These are phyloP conservation scores for Falco rusticolus DNA, from an alignment of 2,797 vertebrate species.

Conservation along the genomic window DNA sequence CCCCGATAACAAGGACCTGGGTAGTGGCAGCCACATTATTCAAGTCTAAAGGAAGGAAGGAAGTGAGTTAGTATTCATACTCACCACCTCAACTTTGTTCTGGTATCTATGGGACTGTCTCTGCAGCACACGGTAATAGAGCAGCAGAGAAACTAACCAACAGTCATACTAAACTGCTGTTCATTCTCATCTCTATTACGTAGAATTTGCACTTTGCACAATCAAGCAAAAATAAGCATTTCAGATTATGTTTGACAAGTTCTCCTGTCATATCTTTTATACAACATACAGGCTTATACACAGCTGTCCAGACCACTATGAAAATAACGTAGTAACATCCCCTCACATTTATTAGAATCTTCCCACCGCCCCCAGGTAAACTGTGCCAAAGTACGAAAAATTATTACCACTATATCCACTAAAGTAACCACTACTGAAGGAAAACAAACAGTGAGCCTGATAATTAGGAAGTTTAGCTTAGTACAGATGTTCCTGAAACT, in stretches of 20 bases:
- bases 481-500: slow-evolving; percentile 20
- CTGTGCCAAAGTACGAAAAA: not conserved
- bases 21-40: slow-evolving; percentile 81
- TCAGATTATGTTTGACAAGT: not conserved
- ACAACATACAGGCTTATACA: not conserved
- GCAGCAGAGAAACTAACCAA: not conserved
- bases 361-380: not conserved
- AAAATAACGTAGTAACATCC: not conserved
- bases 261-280: not conserved
- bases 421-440: not conserved
- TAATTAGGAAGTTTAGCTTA: not conserved
- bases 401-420: not conserved
- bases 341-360: not conserved
- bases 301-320: not conserved
- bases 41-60: slow-evolving; percentile 79
- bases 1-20: slow-evolving; percentile 92
- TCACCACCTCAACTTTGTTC: not conserved
- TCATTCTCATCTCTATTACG: not conserved
- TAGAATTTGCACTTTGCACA: not conserved
- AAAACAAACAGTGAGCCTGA: not conserved
- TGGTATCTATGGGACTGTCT: not conserved
- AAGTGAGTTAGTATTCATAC: not conserved
- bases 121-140: not conserved
- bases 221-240: not conserved
- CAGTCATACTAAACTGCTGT: not conserved